Conservation (phyloP, 2,888 invertebrate species). For the Lypha dubia region DNA sequence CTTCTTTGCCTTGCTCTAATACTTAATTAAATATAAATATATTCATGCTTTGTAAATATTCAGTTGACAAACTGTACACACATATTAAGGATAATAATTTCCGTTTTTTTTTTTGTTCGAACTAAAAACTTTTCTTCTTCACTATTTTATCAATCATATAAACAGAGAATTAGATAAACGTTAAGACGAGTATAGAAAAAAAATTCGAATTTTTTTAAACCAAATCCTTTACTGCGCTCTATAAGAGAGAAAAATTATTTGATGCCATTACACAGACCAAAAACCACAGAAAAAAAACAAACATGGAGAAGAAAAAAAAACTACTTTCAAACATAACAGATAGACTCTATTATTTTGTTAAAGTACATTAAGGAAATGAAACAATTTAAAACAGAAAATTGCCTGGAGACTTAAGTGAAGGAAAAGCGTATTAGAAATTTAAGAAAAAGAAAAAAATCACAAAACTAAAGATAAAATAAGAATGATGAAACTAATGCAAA, state of each 20-base stretch:
- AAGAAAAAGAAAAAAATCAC: background rate
- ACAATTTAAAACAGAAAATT: constrained; percentile 60
- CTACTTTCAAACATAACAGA: background rate
- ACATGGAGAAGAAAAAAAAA: background rate
- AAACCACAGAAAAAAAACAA: constrained; percentile 13
- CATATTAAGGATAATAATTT: background rate
- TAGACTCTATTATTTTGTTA: constrained; percentile 30
- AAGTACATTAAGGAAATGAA: constrained; percentile 68
- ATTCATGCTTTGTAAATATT: no score
- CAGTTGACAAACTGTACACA: no score
- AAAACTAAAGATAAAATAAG: constrained; percentile 3
- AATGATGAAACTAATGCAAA: background rate
- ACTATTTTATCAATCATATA: background rate
- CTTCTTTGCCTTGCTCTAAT: no score
- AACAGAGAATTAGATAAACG: constrained; percentile 16
- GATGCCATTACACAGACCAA: constrained; percentile 15
- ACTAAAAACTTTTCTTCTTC: background rate
- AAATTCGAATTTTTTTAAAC: background rate
- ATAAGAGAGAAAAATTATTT: constrained; percentile 54
- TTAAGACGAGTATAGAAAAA: background rate
- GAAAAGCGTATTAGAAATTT: constrained; percentile 24
- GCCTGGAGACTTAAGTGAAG: constrained; percentile 43
- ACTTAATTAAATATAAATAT: no score
- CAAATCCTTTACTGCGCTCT: constrained; percentile 18
- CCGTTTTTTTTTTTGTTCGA: background rate